These are phyloP conservation scores for Astropecten irregularis DNA, from an alignment of 53 echinoderm and acorn worm genomes.

Conservation along the genomic window DNA sequence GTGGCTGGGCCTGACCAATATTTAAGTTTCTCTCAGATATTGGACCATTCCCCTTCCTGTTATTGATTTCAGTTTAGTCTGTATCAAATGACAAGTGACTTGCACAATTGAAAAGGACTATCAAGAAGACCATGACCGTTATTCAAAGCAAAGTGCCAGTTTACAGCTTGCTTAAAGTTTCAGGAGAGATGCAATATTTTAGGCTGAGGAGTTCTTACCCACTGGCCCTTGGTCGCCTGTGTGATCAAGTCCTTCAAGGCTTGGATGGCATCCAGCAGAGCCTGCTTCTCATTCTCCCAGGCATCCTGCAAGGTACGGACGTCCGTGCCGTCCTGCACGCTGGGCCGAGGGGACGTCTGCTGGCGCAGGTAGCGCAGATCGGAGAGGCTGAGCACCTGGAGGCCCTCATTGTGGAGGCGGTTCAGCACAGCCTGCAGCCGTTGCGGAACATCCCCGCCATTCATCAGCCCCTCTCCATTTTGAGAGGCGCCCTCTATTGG, in stretches of 20 bases:
- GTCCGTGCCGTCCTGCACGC: slow-evolving; percentile 78
- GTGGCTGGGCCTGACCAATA: too few relatives aligned
- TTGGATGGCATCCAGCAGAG: slow-evolving; percentile 90
- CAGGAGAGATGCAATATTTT: too few relatives aligned
- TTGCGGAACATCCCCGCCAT: slow-evolving; percentile 63
- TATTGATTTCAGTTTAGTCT: too few relatives aligned
- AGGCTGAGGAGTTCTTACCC: too few relatives aligned
- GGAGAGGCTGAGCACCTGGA: slow-evolving; percentile 88
- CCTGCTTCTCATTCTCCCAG: slow-evolving; percentile 91
- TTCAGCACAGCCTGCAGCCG: slow-evolving; percentile 82
- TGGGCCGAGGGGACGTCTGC: slow-evolving; percentile 77
- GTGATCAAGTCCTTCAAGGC: slow-evolving; percentile 88
- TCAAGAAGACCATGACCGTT: too few relatives aligned
- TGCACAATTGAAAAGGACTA: too few relatives aligned
- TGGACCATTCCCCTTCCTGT: too few relatives aligned
- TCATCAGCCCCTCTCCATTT: slow-evolving; percentile 59
- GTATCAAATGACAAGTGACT: too few relatives aligned
- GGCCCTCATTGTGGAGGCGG: slow-evolving; percentile 87
- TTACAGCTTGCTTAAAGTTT: too few relatives aligned
- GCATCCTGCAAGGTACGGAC: slow-evolving; percentile 81
- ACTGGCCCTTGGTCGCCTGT: slow-evolving; percentile 72
- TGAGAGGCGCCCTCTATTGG: slow-evolving; percentile 66
- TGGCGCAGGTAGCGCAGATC: slow-evolving; percentile 88
- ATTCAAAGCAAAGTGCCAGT: too few relatives aligned
- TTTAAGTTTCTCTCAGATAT: too few relatives aligned